Evolutionary conservation across 2,888 invertebrate species (phyloP), one percentile per base, ranked within the genome.

Genomic region (Acanthosepion lycidas): DNA sequence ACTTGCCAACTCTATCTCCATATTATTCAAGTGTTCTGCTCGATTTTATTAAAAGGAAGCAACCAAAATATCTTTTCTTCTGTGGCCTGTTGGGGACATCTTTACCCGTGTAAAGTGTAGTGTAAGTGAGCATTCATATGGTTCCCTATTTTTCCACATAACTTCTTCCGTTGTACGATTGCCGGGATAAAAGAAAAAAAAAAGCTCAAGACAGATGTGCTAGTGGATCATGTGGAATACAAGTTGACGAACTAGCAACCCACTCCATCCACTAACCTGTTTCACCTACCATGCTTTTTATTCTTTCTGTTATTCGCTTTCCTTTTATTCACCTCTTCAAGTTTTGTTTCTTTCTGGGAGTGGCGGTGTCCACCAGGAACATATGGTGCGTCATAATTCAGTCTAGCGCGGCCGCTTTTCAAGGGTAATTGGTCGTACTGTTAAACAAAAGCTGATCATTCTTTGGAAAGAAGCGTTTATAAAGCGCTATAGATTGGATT

Each of bases 381-480:
- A 78, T 78, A 78, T 78, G 78, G 78, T 33, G 78, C 78, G 33
- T 78, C 78, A 78, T 78, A 78, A 78, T 78, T 78, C 78, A 78
- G n/a, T 78, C n/a, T n/a, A 78, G n/a, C 12, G 78, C 78, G 78
- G 78, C n/a, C n/a, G 15, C 78, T 78, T 78, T 78, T 78, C 78
- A n/a, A 78, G 78, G n/a, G 78, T 78, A 78, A 78, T 78, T 78
- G 78, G 78, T 78, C 78, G n/a, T 78, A 33, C 78, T n/a, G n/a
- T 78, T 78, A 78, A 78, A 78, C 78, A 78, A 78, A 78, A 78
- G 78, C 78, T 9, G n/a, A 78, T 78, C 78, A n/a, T 78, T 78
- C 78, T 78, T 78, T 33, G n/a, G 12, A n/a, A 5, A 33, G 78
- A 78, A 78, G 18, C n/a, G 78, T 78, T n/a, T 78, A 78, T 78